These are phyloP conservation scores for Phalacrocorax pelagicus DNA, from an alignment of 2,113 vertebrate genomes.

Conservation along the genomic window DNA sequence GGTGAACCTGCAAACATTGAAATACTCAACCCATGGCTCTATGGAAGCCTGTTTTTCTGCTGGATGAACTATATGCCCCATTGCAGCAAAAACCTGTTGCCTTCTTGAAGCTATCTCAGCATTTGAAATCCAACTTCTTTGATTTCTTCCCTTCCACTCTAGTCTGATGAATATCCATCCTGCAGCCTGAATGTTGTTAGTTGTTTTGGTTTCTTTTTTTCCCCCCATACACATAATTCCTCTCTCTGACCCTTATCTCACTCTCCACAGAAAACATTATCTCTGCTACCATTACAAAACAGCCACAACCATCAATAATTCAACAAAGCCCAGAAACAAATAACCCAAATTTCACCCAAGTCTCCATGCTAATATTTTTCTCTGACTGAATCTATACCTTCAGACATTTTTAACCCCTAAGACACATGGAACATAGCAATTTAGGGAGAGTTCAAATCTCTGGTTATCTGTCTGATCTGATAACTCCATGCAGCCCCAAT, in stretches of 20 bases:
- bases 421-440: background rate
- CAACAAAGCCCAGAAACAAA: background rate
- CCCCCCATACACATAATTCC: background rate
- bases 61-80: background rate
- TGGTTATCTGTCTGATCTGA: background rate
- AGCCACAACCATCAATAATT: background rate
- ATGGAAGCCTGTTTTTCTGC: background rate
- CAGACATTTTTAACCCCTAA: background rate
- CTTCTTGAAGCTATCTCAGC: background rate
- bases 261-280: background rate
- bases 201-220: rapidly evolving
- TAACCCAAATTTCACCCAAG: background rate
- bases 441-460: background rate
- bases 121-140: background rate
- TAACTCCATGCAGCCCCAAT: background rate
- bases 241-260: background rate
- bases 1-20: background rate
- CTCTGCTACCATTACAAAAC: background rate
- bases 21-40: background rate
- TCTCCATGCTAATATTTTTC: background rate
- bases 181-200: background rate
- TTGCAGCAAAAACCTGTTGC: background rate
- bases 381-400: background rate
- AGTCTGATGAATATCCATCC: background rate
- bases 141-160: background rate